A percentile compares a stretch with the other conserved stretches of the same genome.
phyloP scores from a whole-genome alignment of 2,888 invertebrate genomes.

The Drosophila pseudotalamancana region DNA sequence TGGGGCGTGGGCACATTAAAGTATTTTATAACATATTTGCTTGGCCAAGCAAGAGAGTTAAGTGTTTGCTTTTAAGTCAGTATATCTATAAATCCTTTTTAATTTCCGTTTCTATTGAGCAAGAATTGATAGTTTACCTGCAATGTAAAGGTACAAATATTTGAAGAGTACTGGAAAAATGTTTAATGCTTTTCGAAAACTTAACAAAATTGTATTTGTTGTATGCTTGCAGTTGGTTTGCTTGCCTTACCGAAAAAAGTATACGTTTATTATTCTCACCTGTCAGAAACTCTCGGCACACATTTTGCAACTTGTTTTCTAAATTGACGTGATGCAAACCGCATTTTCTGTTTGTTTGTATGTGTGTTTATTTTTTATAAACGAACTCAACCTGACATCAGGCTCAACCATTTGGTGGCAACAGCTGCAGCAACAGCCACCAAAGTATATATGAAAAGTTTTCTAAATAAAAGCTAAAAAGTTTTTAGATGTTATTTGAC shows the following conservation, averaged over 20 bases:
- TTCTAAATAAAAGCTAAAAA: neutral
- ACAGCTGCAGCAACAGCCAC: conserved; percentile 3
- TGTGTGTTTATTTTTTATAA: conserved; percentile 20
- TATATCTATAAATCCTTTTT: no score
- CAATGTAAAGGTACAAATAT: neutral
- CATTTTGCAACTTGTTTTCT: conserved; percentile 14
- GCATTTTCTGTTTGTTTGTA: conserved; percentile 17
- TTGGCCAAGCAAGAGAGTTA: neutral
- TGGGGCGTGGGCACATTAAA: conserved; percentile 8
- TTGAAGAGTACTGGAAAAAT: neutral
- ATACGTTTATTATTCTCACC: conserved; percentile 17
- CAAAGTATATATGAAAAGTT: conserved; percentile 1
- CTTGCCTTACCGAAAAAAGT: conserved; percentile 3
- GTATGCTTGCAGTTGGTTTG: conserved; percentile 1
- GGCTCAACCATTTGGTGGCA: conserved; percentile 41
- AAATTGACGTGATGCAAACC: conserved; percentile 14
- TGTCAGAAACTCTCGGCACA: conserved; percentile 32
- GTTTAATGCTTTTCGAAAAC: neutral
- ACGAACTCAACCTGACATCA: conserved; percentile 54
- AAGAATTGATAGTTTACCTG: neutral
- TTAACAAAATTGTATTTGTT: neutral
- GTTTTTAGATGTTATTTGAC: neutral
- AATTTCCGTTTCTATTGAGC: neutral
- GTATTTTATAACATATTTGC: neutral
- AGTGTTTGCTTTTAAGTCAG: neutral